Percentiles rank a stretch among this genome's conserved stretches.
These are phyloP conservation scores for Tiliacea aurago DNA, from an alignment of 2,888 invertebrate genomes.

Conservation along the genomic window DNA sequence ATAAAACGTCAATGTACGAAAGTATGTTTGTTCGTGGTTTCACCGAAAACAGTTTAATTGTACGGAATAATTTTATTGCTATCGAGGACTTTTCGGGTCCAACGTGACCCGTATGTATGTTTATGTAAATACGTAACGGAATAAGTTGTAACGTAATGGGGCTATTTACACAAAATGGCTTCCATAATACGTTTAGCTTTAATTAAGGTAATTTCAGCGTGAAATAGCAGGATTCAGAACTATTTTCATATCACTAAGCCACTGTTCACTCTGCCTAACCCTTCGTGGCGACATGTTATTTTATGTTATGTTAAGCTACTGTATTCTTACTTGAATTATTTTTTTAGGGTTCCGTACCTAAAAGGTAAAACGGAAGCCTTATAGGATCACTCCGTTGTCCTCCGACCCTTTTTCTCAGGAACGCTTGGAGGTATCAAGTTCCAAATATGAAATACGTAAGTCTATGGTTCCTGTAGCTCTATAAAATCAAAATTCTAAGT, in stretches of 20 bases:
- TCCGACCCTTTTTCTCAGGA: too few relatives aligned
- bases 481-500: too few relatives aligned
- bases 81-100: conserved; percentile 15
- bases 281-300: too few relatives aligned
- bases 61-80: conserved; percentile 47
- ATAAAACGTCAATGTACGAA: conserved; percentile 18
- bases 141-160: conserved; percentile 9
- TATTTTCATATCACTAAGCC: neutral
- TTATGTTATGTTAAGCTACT: neutral
- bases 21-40: conserved; percentile 33
- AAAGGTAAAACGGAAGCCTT: too few relatives aligned
- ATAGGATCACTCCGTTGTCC: too few relatives aligned
- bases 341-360: too few relatives aligned
- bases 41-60: conserved; percentile 51
- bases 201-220: conserved; percentile 2
- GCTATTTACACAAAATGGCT: neutral
- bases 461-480: too few relatives aligned
- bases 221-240: neutral
- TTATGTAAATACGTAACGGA: conserved; percentile 14
- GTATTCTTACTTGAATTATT: neutral
- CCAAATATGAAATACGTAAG: too few relatives aligned
- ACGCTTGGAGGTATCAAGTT: too few relatives aligned
- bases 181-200: conserved; percentile 15
- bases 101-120: conserved; percentile 16
- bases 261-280: neutral